Evolutionary conservation across 2,888 invertebrate species (phyloP), one percentile per base, ranked within the genome.

Genomic region (Drosophila falleni): DNA sequence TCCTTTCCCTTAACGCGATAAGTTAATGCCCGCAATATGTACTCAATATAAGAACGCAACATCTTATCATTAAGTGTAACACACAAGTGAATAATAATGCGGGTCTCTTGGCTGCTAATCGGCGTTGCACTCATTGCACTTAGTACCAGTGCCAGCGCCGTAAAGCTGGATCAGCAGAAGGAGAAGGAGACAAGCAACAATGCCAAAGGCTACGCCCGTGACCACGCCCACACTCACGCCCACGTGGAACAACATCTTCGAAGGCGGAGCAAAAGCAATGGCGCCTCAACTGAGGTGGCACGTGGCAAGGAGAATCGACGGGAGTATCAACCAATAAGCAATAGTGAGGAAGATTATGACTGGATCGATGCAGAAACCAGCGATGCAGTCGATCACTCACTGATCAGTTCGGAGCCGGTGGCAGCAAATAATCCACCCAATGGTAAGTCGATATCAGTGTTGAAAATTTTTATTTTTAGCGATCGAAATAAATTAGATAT

Each of bases 261-360:
- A 10, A 51, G 58, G 10, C 71, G 61, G 59, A 59, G 56, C 41
- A 68, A 56, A 23, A 55, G 49, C 35, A 55, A 41, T 44, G 46
- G 44, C 19, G 47, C 59, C 46, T 15, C 23, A n/a, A 23, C 33
- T 13, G 51, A 58, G n/a, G 11, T 54, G 5, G 39, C 37, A 15
- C 42, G 41, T 0, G 42, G 41, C 50, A 83, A 69, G 39, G 63
- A 56, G 19, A 58, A 54, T 39, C 64, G 56, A 2, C 68, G 50
- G 19, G 13, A 35, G 19, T 35, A 50, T 37, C 67, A 19, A 15
- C 70, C 51, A 1, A 16, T 39, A 11, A 44, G n/a, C 9, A 29
- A 23, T 8, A 80, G 80, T 46, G 68, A 70, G 15, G 67, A 79
- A n/a, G 83, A 85, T 23, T 82, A 87, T 54, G 81, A 82, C 29